Evolutionary conservation across 1,140 invertebrate species (phyloP).

Genomic region (Andrena cerasifolii): DNA sequence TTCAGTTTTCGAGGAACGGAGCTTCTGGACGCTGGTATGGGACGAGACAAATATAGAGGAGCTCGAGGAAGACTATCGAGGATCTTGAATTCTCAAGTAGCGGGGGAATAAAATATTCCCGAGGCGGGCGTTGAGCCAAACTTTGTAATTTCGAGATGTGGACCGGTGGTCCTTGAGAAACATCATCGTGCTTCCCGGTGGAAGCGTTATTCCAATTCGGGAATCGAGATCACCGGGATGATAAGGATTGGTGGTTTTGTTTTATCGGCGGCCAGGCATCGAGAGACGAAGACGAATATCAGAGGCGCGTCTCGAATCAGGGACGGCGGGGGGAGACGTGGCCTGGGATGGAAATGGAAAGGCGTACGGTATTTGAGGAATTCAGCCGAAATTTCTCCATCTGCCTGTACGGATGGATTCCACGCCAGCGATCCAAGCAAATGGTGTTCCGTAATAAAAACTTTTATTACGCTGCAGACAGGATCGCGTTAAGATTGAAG

Average conservation of each 20-base stretch:
- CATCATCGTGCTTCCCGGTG: background rate
- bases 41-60: background rate
- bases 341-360: no score
- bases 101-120: background rate
- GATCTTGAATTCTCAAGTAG: slow-evolving; percentile 20
- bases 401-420: slow-evolving; percentile 10
- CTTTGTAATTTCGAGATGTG: slow-evolving; percentile 4
- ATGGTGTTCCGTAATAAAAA: slow-evolving; percentile 35
- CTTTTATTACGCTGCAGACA: slow-evolving; percentile 34
- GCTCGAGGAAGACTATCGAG: background rate
- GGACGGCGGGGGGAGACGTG: no score
- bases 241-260: slow-evolving; percentile 4
- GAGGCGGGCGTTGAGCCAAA: background rate
- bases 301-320: background rate
- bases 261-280: slow-evolving; percentile 5
- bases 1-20: background rate
- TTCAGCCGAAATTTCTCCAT: slow-evolving; percentile 43
- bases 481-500: slow-evolving; percentile 32
- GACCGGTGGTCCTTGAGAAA: background rate
- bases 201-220: background rate
- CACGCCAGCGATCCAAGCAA: background rate
- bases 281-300: slow-evolving; percentile 9
- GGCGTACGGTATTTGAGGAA: slow-evolving; percentile 13
- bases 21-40: no score
- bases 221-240: slow-evolving; percentile 13